Evolutionary conservation across 2,888 invertebrate genomes (phyloP), one percentile per base, ranked within the genome.

Genomic region (Neoscelio sp.): DNA sequence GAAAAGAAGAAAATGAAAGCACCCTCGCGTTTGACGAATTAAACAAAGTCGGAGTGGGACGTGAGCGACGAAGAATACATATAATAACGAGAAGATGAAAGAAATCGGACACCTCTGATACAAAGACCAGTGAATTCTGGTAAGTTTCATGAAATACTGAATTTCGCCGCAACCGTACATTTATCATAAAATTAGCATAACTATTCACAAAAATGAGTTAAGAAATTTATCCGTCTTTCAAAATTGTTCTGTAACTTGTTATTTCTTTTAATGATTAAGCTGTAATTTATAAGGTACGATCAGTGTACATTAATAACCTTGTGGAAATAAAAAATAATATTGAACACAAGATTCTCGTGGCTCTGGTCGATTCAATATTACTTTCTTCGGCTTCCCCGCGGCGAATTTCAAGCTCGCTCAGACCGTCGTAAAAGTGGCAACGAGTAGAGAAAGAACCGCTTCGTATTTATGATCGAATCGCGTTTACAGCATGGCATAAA

Each of bases 401-500:
- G 65, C 46, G 58, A 76, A 78, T 74, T 68, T 68, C 56, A 40
- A 79, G 65, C 60, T 54, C 48, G 67, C 75, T 60, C 38, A 50
- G 62, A 71, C 48, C 54, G 60, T 78, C 80, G 76, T 82, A 82
- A 81, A 80, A 78, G 76, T 64, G 74, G 80, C 81, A 82, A 80
- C 81, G 78, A 80, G 73, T 78, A 62, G 58, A 67, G 54, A 58
- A 65, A 81, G 71, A 81, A 71, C 56, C 65, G 58, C 33, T 50
- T 64, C 62, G 79, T 80, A 76, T 82, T 81, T 80, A 82, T 78
- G 82, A 80, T 80, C 68, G 77, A 80, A 78, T 67, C 70, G 56
- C 65, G 79, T 65, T 76, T 76, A 54, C 64, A 68, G 40, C 46
- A 42, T 78, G 71, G 78, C 80, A 80, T 78, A 80, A 81, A 82